Conservation (phyloP, 2,888 invertebrate species). For the Adelognathus sp. region DNA sequence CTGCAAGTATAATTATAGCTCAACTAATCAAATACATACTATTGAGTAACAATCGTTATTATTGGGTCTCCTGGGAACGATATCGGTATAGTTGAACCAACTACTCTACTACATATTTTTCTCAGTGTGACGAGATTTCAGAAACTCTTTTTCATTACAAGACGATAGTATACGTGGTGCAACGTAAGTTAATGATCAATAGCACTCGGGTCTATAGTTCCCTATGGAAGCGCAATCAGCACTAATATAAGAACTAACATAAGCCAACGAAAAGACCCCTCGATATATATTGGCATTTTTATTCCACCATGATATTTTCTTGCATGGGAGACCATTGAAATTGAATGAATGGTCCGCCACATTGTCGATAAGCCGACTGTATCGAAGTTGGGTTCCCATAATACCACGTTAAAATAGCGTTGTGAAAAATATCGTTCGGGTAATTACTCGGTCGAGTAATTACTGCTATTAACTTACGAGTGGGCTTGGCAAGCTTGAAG, state of each 20-base stretch:
- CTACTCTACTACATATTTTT: too few relatives aligned
- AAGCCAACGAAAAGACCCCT: neutral
- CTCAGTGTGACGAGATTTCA: too few relatives aligned
- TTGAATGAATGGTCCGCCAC: neutral
- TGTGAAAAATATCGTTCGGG: slow-evolving; percentile 40
- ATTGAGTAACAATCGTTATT: too few relatives aligned
- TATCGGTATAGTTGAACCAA: too few relatives aligned
- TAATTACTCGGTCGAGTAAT: slow-evolving; percentile 50
- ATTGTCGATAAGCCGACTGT: slow-evolving; percentile 20
- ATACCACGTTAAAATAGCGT: neutral
- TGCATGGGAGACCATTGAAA: neutral
- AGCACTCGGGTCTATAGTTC: too few relatives aligned
- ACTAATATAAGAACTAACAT: neutral
- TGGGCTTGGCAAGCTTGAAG: slow-evolving; percentile 32
- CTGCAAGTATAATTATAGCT: too few relatives aligned
- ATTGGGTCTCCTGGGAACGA: too few relatives aligned
- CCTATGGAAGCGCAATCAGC: too few relatives aligned
- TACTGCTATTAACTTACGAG: slow-evolving; percentile 39
- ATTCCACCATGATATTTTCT: neutral
- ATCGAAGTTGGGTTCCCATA: neutral
- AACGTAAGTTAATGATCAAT: too few relatives aligned
- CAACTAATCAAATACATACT: too few relatives aligned
- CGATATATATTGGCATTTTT: neutral
- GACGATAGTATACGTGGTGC: too few relatives aligned
- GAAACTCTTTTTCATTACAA: too few relatives aligned